Evolutionary conservation across 2,888 invertebrate genomes (phyloP).

Genomic region (Priocnemis perturbator): DNA sequence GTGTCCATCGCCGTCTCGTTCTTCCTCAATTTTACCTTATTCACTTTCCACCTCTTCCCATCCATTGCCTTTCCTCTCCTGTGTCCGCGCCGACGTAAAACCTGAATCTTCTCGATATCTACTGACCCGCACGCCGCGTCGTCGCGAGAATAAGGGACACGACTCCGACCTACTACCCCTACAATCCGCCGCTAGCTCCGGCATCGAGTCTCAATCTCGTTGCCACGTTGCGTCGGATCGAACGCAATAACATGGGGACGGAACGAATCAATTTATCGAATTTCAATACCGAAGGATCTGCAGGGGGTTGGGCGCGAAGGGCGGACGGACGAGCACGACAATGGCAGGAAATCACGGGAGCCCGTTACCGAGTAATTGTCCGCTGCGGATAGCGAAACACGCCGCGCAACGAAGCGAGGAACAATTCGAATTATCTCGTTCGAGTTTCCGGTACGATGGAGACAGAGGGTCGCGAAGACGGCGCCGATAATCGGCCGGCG

Average conservation of each 20-base stretch:
- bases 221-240: not conserved
- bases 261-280: slow-evolving; percentile 52
- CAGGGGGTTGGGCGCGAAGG: not conserved
- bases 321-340: slow-evolving; percentile 24
- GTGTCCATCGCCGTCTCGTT: too few species aligned
- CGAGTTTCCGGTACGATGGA: not conserved
- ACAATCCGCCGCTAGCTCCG: not conserved
- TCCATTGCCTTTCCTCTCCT: not conserved
- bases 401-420: slow-evolving; percentile 37
- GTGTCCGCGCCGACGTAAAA: not conserved
- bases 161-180: not conserved
- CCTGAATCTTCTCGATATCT: not conserved
- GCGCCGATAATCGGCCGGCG: not conserved
- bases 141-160: slow-evolving; percentile 1
- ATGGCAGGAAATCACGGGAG: slow-evolving; percentile 39
- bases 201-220: slow-evolving; percentile 16
- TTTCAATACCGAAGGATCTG: slow-evolving; percentile 39
- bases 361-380: slow-evolving; percentile 38
- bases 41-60: too few species aligned
- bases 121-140: slow-evolving; percentile 6
- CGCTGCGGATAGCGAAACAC: slow-evolving; percentile 36
- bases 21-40: too few species aligned
- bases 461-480: not conserved
- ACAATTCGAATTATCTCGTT: slow-evolving; percentile 33
- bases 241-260: slow-evolving; percentile 37